A percentile compares a stretch with the other conserved stretches of the same genome.
These are phyloP conservation scores for Nomada ferruginata DNA, from an alignment of 2,888 invertebrate genomes.

Conservation along the genomic window DNA sequence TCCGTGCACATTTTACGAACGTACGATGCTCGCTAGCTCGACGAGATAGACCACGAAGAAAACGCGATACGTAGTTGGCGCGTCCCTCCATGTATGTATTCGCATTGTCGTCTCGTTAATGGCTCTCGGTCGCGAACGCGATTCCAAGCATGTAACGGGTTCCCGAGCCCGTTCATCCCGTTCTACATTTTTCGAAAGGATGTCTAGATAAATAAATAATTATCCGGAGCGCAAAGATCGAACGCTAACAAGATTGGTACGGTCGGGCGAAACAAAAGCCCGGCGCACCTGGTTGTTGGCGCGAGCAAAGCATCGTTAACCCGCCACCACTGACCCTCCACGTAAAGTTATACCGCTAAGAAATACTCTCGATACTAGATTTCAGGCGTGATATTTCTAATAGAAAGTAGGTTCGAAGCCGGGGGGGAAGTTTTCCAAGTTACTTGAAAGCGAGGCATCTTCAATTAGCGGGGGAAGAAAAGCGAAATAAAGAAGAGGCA, in stretches of 20 bases:
- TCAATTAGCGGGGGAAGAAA: slow-evolving; percentile 36
- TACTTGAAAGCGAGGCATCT: slow-evolving; percentile 10
- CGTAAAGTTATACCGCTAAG: slow-evolving; percentile 12
- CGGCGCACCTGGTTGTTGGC: neutral
- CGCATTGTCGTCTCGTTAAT: slow-evolving; percentile 37
- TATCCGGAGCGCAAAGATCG: neutral
- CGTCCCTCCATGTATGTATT: slow-evolving; percentile 32
- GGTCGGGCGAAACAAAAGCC: slow-evolving; percentile 10
- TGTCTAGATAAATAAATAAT: slow-evolving; percentile 3
- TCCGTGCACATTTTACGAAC: slow-evolving; percentile 47
- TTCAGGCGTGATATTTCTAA: neutral
- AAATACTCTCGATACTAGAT: neutral
- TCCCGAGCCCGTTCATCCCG: neutral
- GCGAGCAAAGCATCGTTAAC: slow-evolving; percentile 13
- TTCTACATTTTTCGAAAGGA: neutral
- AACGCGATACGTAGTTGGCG: slow-evolving; percentile 44
- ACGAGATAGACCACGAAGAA: slow-evolving; percentile 5
- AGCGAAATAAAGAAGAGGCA: slow-evolving; percentile 21
- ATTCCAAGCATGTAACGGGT: neutral
- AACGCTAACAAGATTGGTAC: slow-evolving; percentile 8
- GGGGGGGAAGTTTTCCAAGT: slow-evolving; percentile 14
- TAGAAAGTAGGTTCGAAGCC: neutral
- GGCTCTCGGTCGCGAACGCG: slow-evolving; percentile 19
- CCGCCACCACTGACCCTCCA: slow-evolving; percentile 1
- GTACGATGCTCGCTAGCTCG: neutral